These are phyloP conservation scores for Hoplodrina blanda DNA, from an alignment of 2,888 invertebrate genomes.

Conservation along the genomic window DNA sequence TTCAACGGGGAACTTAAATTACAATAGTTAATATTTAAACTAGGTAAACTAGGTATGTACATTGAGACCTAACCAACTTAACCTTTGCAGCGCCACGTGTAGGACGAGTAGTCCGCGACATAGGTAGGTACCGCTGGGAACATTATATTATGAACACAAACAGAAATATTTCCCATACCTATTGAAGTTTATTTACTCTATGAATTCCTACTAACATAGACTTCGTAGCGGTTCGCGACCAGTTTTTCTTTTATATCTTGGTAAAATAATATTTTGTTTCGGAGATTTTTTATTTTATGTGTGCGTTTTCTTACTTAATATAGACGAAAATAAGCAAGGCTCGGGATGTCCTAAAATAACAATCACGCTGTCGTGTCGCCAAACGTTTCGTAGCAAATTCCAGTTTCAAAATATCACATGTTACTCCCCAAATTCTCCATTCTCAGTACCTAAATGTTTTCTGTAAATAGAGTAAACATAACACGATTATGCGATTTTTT, in stretches of 20 bases:
- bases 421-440: not conserved
- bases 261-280: constrained; percentile 10
- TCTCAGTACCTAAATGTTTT: not conserved
- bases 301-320: not conserved
- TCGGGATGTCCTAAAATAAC: constrained; percentile 13
- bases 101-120: not conserved
- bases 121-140: constrained; percentile 24
- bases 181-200: constrained; percentile 35
- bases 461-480: no score
- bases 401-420: not conserved
- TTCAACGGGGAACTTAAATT: constrained; percentile 2
- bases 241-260: constrained; percentile 21
- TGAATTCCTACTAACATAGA: constrained; percentile 26
- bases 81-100: constrained; percentile 17
- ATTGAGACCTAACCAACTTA: not conserved
- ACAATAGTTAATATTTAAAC: constrained; percentile 17
- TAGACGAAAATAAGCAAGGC: not conserved
- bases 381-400: not conserved
- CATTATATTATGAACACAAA: constrained; percentile 28
- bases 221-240: not conserved
- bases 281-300: not conserved
- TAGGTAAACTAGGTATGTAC: constrained; percentile 2
- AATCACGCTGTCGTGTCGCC: not conserved
- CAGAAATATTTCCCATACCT: constrained; percentile 21
- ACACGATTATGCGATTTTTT: no score